A percentile compares a stretch with the other conserved stretches of the same genome.
Conservation (phyloP, 1,140 invertebrate species). For the Drosophila navojoa region DNA sequence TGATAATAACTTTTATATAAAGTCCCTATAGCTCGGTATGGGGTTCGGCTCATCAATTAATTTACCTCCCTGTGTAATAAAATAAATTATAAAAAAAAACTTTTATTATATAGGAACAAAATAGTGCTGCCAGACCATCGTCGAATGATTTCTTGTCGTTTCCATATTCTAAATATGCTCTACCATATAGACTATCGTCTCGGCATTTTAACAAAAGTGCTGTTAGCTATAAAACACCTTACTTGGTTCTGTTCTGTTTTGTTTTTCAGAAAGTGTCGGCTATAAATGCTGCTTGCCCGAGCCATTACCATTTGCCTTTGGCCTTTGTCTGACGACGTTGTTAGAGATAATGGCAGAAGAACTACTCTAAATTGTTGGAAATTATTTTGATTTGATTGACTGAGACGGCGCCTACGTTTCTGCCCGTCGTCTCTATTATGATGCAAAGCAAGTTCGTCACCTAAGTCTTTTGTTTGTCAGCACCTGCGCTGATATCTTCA, state of each 20-base stretch:
- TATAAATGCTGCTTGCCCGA: too few relatives aligned
- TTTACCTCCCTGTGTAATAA: too few relatives aligned
- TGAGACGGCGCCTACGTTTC: conserved; percentile 16
- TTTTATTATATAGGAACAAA: too few relatives aligned
- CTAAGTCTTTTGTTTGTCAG: conserved; percentile 75
- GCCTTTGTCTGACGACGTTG: neutral
- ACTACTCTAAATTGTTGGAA: conserved; percentile 1
- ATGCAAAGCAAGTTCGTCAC: conserved; percentile 63
- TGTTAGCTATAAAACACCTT: neutral
- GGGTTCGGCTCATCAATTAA: too few relatives aligned
- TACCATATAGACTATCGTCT: neutral
- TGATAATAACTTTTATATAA: too few relatives aligned
- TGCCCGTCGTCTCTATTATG: conserved; percentile 7
- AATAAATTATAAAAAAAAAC: too few relatives aligned
- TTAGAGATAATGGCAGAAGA: neutral
- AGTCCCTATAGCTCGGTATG: too few relatives aligned
- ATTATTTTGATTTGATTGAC: neutral
- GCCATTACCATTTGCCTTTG: neutral
- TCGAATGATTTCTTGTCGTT: too few relatives aligned
- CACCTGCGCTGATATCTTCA: conserved; percentile 65
- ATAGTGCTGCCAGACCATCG: too few relatives aligned
- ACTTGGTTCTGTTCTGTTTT: too few relatives aligned
- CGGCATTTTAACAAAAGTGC: too few relatives aligned
- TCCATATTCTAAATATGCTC: too few relatives aligned
- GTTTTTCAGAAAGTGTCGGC: neutral